phyloP scores from a whole-genome alignment of 2,888 invertebrate species.

The Lasioglossum zephyrum region DNA sequence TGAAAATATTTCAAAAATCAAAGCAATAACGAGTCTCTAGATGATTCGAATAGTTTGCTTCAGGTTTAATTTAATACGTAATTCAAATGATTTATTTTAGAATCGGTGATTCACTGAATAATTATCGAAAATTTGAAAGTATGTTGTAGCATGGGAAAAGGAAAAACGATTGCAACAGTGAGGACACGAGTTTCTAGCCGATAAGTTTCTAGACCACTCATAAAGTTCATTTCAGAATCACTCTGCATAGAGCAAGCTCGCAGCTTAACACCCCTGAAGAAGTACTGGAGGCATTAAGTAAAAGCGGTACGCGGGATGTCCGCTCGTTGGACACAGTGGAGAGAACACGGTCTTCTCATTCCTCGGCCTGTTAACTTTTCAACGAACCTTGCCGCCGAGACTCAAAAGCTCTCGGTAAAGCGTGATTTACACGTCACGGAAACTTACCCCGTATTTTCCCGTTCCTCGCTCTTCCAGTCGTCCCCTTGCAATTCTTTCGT shows the following conservation, averaged over 20 bases:
- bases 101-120: neutral
- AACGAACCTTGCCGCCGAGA: constrained; percentile 72
- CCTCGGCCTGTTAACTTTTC: constrained; percentile 80
- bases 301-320: constrained; percentile 65
- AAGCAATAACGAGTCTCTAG: too few species aligned
- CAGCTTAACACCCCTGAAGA: constrained; percentile 60
- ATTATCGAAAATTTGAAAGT: neutral
- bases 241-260: constrained; percentile 51
- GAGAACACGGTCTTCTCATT: constrained; percentile 71
- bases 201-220: neutral
- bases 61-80: too few species aligned
- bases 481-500: constrained; percentile 27
- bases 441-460: constrained; percentile 56
- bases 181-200: neutral
- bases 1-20: too few species aligned
- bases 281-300: constrained; percentile 70
- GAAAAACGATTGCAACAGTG: neutral
- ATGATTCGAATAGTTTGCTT: neutral
- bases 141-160: neutral
- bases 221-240: constrained; percentile 30
- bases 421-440: constrained; percentile 75
- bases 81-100: neutral
- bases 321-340: constrained; percentile 35
- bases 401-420: constrained; percentile 73
- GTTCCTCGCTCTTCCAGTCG: constrained; percentile 14